Evolutionary conservation across 2,797 vertebrate genomes (phyloP).

Genomic region (Cichlasoma orientale): DNA sequence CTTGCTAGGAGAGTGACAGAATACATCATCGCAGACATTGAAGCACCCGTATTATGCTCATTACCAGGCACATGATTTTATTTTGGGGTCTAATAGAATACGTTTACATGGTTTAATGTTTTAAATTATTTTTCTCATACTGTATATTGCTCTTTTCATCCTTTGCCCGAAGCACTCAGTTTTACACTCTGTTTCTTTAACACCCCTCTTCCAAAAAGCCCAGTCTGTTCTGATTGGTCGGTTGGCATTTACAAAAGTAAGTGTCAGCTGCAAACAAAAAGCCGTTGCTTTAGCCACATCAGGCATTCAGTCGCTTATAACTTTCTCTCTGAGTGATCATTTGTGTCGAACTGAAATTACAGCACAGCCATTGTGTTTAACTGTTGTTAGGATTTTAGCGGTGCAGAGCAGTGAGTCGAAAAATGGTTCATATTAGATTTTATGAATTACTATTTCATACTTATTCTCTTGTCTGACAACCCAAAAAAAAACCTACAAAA

Average conservation of each 20-base stretch:
- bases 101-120: not conserved
- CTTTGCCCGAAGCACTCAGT: not conserved
- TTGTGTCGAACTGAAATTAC: no score
- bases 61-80: not conserved
- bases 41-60: not conserved
- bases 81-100: not conserved
- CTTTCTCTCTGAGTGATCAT: no score
- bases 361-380: no score
- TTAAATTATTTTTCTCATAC: not conserved
- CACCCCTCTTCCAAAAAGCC: not conserved
- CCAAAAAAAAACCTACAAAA: no score
- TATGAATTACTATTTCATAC: no score
- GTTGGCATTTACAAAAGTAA: not conserved
- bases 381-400: no score
- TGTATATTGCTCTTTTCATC: not conserved
- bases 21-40: slow-evolving; percentile 4
- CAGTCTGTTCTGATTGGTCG: not conserved
- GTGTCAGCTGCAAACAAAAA: no score
- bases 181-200: not conserved
- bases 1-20: slow-evolving; percentile 30
- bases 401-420: no score
- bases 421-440: no score
- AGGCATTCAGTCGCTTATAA: no score
- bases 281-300: no score
- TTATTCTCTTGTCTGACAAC: no score